phyloP scores from a whole-genome alignment of 2,797 vertebrate genomes.

The Scolopax bukidnonensis region DNA sequence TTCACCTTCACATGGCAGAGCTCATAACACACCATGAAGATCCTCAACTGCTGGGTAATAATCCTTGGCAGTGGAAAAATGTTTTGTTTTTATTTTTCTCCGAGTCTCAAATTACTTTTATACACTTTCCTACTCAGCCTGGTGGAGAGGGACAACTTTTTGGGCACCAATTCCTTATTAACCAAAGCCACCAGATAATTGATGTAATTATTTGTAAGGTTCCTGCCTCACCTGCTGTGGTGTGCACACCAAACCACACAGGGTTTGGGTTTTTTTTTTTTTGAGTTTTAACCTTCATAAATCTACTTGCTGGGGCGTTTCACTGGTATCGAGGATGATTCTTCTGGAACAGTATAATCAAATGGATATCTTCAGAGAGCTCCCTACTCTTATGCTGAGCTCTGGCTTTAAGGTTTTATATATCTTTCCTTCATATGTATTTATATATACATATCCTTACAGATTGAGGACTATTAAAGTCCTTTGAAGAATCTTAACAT shows the following conservation, averaged over 20 bases:
- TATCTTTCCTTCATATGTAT: neutral
- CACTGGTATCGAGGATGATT: fast-evolving
- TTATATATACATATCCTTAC: neutral
- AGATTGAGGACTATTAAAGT: neutral
- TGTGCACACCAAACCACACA: neutral
- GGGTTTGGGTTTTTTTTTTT: fast-evolving
- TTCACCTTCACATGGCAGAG: neutral
- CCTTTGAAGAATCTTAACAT: neutral
- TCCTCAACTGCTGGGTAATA: neutral
- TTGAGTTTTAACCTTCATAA: neutral
- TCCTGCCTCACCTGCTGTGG: neutral
- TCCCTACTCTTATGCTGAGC: neutral
- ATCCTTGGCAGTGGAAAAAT: neutral
- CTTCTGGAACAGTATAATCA: neutral
- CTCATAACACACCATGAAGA: neutral
- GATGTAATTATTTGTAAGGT: neutral
- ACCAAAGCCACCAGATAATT: neutral
- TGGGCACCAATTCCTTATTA: neutral
- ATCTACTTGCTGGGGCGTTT: neutral
- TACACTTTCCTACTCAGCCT: neutral
- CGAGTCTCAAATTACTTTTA: neutral
- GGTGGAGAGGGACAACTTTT: neutral
- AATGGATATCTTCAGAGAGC: neutral
- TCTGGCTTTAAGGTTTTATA: neutral
- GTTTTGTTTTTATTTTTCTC: neutral